Conservation (phyloP, 2,113 vertebrate species). For the Coptodon bakossiorum region DNA sequence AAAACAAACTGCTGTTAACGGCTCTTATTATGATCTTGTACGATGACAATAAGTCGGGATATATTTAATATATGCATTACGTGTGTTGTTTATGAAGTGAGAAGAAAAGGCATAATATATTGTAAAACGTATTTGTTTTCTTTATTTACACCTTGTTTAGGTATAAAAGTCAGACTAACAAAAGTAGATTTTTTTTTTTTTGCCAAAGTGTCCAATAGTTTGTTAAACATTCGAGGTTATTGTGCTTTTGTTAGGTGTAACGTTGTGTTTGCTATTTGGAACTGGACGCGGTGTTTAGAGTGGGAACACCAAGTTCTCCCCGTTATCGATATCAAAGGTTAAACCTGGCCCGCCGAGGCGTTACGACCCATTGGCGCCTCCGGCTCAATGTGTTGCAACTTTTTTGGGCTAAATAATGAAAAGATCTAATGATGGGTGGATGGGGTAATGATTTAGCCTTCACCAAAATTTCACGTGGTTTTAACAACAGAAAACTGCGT, state of each 20-base stretch:
- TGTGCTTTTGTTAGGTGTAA: conserved; percentile 18
- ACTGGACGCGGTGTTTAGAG: conserved; percentile 36
- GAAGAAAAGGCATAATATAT: conserved; percentile 80
- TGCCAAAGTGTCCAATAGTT: conserved; percentile 66
- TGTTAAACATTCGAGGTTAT: conserved; percentile 36
- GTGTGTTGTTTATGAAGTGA: conserved; percentile 72
- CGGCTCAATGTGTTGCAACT: background rate
- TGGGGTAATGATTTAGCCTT: background rate
- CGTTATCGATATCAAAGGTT: background rate
- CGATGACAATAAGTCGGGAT: conserved; percentile 63
- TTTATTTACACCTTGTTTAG: conserved; percentile 61
- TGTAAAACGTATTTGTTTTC: conserved; percentile 63
- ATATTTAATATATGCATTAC: conserved; percentile 79
- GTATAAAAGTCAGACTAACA: conserved; percentile 51
- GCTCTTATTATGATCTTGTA: conserved; percentile 56
- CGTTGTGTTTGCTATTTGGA: background rate
- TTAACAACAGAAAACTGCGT: background rate
- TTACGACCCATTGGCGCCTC: background rate
- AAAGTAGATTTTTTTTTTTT: conserved; percentile 21
- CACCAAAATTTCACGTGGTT: background rate
- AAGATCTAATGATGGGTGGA: background rate
- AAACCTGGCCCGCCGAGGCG: background rate
- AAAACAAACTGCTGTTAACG: conserved; percentile 37
- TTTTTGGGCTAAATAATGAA: background rate
- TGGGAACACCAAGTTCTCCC: conserved; percentile 15